These are phyloP conservation scores for Harpegnathos saltator DNA, from an alignment of 1,140 invertebrate species.

Conservation along the genomic window DNA sequence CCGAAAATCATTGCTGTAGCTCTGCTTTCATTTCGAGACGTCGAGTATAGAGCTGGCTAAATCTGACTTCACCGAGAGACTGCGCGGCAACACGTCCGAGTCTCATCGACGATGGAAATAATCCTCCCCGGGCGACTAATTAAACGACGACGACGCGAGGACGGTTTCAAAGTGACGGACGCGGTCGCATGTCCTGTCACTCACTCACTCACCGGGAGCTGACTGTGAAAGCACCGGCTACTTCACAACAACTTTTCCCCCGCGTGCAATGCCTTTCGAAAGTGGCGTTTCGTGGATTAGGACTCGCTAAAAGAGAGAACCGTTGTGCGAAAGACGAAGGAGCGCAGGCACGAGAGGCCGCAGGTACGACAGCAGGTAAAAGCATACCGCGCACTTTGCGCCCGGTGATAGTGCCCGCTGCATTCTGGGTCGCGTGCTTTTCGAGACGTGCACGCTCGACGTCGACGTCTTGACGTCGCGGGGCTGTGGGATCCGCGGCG, in stretches of 20 bases:
- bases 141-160: not conserved
- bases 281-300: slow-evolving; percentile 70
- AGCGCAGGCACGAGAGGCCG: not conserved
- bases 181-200: not conserved
- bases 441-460: slow-evolving; percentile 64
- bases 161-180: not conserved
- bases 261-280: slow-evolving; percentile 57
- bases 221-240: slow-evolving; percentile 48
- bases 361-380: slow-evolving; percentile 5
- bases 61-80: not conserved
- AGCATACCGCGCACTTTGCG: slow-evolving; percentile 26
- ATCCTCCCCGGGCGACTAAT: not conserved
- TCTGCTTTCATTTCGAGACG: not conserved
- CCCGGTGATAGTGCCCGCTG: slow-evolving; percentile 66
- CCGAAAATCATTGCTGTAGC: not conserved
- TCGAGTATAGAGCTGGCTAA: not conserved
- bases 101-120: not conserved
- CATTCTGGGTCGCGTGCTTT: slow-evolving; percentile 78
- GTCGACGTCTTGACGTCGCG: slow-evolving; percentile 11
- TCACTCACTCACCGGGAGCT: not conserved
- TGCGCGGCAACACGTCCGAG: not conserved
- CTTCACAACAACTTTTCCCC: slow-evolving; percentile 36
- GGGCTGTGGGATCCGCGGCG: slow-evolving; percentile 29
- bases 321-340: slow-evolving; percentile 66
- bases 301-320: slow-evolving; percentile 65